These are phyloP conservation scores for Aphaenogaster ashmeadi DNA, from an alignment of 1,140 invertebrate species.

Conservation along the genomic window DNA sequence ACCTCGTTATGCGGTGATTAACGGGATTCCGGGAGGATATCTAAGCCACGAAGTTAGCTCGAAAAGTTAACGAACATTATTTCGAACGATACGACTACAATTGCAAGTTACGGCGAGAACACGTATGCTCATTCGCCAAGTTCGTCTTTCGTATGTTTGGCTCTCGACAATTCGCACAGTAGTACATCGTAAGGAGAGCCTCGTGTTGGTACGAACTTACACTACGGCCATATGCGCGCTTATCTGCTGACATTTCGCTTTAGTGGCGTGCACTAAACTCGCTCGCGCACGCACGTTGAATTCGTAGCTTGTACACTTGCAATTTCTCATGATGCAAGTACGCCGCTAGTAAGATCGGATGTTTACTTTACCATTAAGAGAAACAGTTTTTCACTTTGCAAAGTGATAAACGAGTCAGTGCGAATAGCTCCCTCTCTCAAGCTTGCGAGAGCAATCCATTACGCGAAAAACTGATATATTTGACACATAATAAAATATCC, in stretches of 20 bases:
- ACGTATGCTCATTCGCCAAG: conserved; percentile 40
- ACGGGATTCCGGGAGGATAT: background rate
- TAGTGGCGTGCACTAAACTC: conserved; percentile 34
- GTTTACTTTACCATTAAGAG: conserved; percentile 33
- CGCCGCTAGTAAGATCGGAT: conserved; percentile 10
- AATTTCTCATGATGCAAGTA: conserved; percentile 41
- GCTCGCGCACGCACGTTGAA: conserved; percentile 48
- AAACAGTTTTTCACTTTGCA: conserved; percentile 24
- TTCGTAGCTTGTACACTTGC: conserved; percentile 32
- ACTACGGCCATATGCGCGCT: conserved; percentile 35
- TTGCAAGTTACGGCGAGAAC: conserved; percentile 37
- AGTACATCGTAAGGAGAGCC: background rate
- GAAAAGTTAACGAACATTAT: conserved; percentile 48
- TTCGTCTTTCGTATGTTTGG: conserved; percentile 48
- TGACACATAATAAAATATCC: conserved; percentile 38
- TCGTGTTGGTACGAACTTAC: conserved; percentile 26
- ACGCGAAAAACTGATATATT: conserved; percentile 43
- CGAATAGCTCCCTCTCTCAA: background rate
- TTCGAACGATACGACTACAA: conserved; percentile 40
- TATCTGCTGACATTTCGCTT: conserved; percentile 56
- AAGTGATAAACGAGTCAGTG: conserved; percentile 23
- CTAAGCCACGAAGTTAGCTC: conserved; percentile 28
- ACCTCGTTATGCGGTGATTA: conserved; percentile 39
- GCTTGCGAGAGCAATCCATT: conserved; percentile 17
- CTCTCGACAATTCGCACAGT: conserved; percentile 35